A percentile compares a stretch with the other conserved stretches of the same genome.
Evolutionary conservation across 1,140 invertebrate genomes (phyloP).

Genomic region (Nylanderia fulva): DNA sequence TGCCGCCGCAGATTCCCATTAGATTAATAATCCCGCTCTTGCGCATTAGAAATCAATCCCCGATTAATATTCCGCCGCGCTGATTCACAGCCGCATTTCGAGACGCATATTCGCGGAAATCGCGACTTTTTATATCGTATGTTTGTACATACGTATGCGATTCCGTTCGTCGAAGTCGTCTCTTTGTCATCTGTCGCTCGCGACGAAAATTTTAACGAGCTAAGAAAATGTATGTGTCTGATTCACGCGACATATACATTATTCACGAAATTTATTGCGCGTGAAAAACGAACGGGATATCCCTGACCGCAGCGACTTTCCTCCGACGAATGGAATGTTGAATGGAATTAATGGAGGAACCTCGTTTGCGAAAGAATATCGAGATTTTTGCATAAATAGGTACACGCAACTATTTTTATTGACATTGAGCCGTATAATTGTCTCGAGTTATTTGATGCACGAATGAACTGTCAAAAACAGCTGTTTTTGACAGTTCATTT

Average conservation of each 20-base stretch:
- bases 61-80: conserved; percentile 23
- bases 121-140: conserved; percentile 34
- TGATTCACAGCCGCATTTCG: conserved; percentile 31
- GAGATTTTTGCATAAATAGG: background rate
- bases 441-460: no score
- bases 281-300: background rate
- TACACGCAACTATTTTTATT: background rate
- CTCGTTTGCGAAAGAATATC: no score
- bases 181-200: conserved; percentile 15
- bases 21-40: conserved; percentile 40
- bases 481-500: no score
- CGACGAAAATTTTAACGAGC: conserved; percentile 40
- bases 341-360: background rate
- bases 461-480: no score
- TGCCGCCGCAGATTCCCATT: conserved; percentile 16
- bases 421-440: no score
- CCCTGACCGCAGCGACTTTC: background rate
- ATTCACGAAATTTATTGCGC: conserved; percentile 23
- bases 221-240: no score
- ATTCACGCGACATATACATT: conserved; percentile 37
- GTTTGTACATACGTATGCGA: no score
- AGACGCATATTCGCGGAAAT: conserved; percentile 20
- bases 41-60: conserved; percentile 24
- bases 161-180: no score
- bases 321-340: background rate